Evolutionary conservation across 2,797 vertebrate genomes (phyloP).

Genomic region (Micrastur ruficollis): DNA sequence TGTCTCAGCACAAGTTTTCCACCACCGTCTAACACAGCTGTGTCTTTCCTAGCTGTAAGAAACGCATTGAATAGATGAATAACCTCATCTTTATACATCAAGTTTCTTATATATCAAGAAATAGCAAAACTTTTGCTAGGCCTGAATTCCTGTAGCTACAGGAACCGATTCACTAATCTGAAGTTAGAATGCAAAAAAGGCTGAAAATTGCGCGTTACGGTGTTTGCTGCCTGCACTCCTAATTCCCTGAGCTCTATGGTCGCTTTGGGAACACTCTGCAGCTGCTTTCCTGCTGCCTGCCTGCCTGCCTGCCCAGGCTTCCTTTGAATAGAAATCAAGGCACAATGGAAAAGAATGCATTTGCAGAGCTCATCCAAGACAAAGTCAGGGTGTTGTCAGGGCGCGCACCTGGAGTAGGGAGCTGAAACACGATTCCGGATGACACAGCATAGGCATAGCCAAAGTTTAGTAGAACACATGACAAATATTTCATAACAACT

Average conservation of each 20-base stretch:
- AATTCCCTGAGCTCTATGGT: background rate
- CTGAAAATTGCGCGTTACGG: background rate
- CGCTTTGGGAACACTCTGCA: background rate
- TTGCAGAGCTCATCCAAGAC: background rate
- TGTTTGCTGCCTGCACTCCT: background rate
- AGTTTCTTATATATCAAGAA: background rate
- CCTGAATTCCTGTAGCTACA: background rate
- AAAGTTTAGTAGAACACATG: slow-evolving; percentile 12
- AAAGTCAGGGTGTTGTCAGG: background rate
- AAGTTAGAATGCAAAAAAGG: background rate
- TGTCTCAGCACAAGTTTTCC: background rate
- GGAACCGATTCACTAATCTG: background rate
- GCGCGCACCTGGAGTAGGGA: background rate
- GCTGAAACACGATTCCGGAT: background rate
- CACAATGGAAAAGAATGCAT: background rate
- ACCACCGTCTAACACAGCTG: background rate
- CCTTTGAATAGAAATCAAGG: background rate
- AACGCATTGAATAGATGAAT: background rate
- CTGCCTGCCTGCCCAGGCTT: background rate
- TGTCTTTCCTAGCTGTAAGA: background rate
- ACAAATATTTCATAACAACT: slow-evolving; percentile 48
- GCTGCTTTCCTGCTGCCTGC: background rate
- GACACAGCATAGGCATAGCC: background rate
- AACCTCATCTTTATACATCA: background rate
- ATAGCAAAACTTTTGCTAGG: background rate